phyloP scores from a whole-genome alignment of 2,113 vertebrate species.

The Colinus virginianus region DNA sequence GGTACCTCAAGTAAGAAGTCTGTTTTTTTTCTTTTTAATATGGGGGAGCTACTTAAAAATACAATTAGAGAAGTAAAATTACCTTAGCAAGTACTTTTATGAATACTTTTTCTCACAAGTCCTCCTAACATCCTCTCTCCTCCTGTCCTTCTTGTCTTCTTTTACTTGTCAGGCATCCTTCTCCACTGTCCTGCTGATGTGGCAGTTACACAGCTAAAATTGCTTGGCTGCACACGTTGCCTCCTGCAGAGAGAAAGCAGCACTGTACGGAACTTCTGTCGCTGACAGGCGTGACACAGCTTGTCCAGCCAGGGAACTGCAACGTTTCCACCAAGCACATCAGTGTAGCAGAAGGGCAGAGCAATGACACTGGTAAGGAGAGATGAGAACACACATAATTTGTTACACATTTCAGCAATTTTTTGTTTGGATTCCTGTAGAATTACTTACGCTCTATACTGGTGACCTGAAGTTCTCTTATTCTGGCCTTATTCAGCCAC shows the following conservation, averaged over 20 bases:
- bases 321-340: background rate
- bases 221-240: background rate
- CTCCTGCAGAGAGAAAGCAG: background rate
- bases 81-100: background rate
- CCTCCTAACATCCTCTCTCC: background rate
- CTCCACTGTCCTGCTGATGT: background rate
- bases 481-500: background rate
- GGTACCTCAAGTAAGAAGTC: background rate
- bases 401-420: background rate
- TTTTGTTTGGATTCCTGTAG: background rate
- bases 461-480: background rate
- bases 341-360: rapidly evolving
- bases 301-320: background rate
- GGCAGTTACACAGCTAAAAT: background rate
- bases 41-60: background rate
- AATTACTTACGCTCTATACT: background rate
- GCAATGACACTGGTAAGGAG: background rate
- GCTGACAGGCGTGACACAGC: background rate
- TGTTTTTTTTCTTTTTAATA: background rate
- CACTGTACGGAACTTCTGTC: background rate
- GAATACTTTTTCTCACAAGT: background rate
- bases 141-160: background rate
- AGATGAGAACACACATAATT: background rate
- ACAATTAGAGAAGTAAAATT: background rate
- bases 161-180: background rate